Conservation (phyloP, 2,797 vertebrate species). For the Perdix hodgsoniae region DNA sequence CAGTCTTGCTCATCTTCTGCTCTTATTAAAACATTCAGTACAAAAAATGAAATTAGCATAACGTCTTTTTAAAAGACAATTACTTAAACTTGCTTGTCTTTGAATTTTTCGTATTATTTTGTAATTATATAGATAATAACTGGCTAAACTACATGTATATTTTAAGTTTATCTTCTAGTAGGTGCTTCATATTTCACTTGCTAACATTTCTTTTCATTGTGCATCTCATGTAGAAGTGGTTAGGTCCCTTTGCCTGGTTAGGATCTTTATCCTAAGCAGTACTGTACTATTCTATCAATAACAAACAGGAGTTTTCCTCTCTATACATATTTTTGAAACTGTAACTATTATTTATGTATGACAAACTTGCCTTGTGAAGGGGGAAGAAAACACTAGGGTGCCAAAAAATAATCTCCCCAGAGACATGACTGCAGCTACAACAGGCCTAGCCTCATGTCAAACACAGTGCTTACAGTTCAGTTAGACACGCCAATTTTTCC, state of each 20-base stretch:
- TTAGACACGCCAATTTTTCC: not conserved
- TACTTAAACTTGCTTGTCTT: slow-evolving; percentile 35
- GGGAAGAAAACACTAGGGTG: not conserved
- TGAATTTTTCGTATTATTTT: not conserved
- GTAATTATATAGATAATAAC: slow-evolving; percentile 38
- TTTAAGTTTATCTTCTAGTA: not conserved
- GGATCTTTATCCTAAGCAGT: not conserved
- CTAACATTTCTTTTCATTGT: not conserved
- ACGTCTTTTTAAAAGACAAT: slow-evolving; percentile 44
- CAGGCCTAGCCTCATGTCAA: not conserved
- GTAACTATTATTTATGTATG: not conserved
- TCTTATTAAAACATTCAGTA: slow-evolving; percentile 64
- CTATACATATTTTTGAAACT: not conserved
- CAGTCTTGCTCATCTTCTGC: slow-evolving; percentile 37
- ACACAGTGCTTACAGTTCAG: not conserved
- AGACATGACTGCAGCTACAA: not conserved
- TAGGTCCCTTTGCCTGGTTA: not conserved
- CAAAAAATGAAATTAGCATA: slow-evolving; percentile 56
- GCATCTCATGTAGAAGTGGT: fast-evolving
- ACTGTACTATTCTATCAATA: not conserved
- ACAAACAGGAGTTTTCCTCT: not conserved
- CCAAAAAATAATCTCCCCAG: not conserved
- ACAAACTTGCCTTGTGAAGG: not conserved
- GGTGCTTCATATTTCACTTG: not conserved
- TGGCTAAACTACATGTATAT: not conserved